Evolutionary conservation across 2,797 vertebrate species (phyloP), one percentile per base, ranked within the genome.

Genomic region (Acanthopagrus latus): DNA sequence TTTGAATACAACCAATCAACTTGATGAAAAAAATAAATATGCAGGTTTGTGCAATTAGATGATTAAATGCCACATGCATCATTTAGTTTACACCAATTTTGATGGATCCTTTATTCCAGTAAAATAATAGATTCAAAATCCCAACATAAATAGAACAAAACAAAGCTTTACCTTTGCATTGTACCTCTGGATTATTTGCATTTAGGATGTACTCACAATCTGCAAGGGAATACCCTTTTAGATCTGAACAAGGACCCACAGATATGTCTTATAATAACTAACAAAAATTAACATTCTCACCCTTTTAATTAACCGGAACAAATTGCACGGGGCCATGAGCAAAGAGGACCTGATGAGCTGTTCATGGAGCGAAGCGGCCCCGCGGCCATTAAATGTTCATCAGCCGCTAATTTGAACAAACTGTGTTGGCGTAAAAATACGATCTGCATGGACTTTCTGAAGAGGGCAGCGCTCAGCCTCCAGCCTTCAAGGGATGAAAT

Each of bases 371-470:
- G 59, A 59, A 84, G 73, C 67, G 46, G 58, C 67, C 54, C 63
- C 64, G 69, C 75, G 84, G 78, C 78, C 57, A 91, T 90, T 91
- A 90, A 86, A 86, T 85, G 75, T 86, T 91, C 80, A 92, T 90
- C 84, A 90, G 72, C 43, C 38, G 18, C 86, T 93, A 86, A 92
- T 92, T 83, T 85, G 67, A 86, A 83, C 73, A 82, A 80, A 73
- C 52, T 58, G 62, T 64, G 65, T 52, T 56, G 57, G 73, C 44
- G 46, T 70, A 71, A 86, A 84, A 85, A 86, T 46, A 44, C 23
- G 69, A 67, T 80, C 70, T 74, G 56, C 56, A 66, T 10, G 20
- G 57, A 56, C 29, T 58, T 64, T 71, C 29, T 65, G n/a, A 13
- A 5, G 7, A 76, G 9, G 47, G 8, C 20, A 18, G 12, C 16